Percentiles rank a stretch among this genome's conserved stretches.
Evolutionary conservation across 2,797 vertebrate species (phyloP).

Genomic region (Bothrops alternatus): DNA sequence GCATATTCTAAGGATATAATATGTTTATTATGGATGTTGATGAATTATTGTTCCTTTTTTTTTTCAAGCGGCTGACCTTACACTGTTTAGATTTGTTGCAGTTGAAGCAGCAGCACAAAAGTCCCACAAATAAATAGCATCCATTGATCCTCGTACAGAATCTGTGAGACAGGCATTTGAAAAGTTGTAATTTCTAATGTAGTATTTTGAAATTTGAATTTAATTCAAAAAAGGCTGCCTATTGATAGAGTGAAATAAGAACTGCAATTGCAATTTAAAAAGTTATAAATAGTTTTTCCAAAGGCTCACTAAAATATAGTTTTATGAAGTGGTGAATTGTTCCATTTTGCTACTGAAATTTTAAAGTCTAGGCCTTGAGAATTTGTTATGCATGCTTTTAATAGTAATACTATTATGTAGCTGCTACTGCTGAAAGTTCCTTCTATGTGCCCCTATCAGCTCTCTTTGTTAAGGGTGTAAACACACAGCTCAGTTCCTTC

Average conservation of each 20-base stretch:
- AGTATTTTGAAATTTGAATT: conserved; percentile 2
- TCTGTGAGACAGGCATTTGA: neutral
- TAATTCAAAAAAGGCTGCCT: neutral
- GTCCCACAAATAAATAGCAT: neutral
- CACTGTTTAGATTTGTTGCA: neutral
- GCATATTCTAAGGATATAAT: neutral
- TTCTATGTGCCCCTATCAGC: conserved; percentile 25
- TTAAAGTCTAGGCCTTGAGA: conserved; percentile 14
- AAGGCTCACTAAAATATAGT: neutral
- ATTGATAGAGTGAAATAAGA: conserved; percentile 2
- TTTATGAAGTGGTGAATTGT: conserved; percentile 17
- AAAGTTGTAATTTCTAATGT: conserved; percentile 2
- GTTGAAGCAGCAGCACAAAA: neutral
- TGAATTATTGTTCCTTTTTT: neutral
- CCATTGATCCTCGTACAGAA: neutral
- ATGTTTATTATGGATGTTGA: neutral
- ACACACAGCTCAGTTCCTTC: conserved; percentile 33
- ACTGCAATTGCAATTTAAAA: neutral
- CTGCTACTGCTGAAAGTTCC: neutral
- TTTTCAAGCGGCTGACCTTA: neutral
- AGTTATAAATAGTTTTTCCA: neutral
- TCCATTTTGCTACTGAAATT: conserved; percentile 12
- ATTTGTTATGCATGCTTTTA: neutral
- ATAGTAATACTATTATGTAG: conserved; percentile 23
- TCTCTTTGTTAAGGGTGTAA: conserved; percentile 44